Base-by-base conservation (phyloP, 2,797 vertebrate species). In the Notoglanidium macrostoma region DNA sequence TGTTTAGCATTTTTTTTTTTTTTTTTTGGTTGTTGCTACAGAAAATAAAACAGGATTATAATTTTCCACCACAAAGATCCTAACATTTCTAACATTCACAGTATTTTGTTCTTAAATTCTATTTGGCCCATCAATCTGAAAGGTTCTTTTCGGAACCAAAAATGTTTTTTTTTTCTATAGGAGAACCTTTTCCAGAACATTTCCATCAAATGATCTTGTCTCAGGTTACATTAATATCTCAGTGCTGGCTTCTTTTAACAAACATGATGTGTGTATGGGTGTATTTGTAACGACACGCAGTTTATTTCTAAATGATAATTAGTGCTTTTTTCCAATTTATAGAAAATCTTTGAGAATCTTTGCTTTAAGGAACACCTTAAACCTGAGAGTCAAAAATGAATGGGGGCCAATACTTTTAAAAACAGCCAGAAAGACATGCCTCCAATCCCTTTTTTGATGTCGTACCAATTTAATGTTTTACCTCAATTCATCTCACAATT, bases 361-460 rank as follows among this genome's bases (percentile, higher is more conserved):
- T 32, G 54, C 32, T 23, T 59, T 40, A 79, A 57, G 29, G 29
- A 35, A 78, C 9, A 55, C 14, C n/a, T 77, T 78, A 32, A 55
- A 55, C 9, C 29, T 4, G 9, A 0, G 7, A 55, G 51, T 21
- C 49, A 23, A 21, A 55, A 57, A 40, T 14, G 15, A 57, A 57
- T 21, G n/a, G 32, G 77, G 32, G 55, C 11, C 35, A 80, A 44
- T 80, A 80, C 55, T 80, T 80, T 80, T 80, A 55, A 32, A 80
- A 59, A 61, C 77, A 23, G 32, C 19, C 32, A 40, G 10, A 61
- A 40, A 44, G 32, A 23, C 55, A 23, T 32, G 19, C 54, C 54
- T 12, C 9, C 19, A 11, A 57, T 23, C 7, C 15, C 23, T 1
- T 35, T 57, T 54, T 57, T 57, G 49, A 40, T 35, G 51, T 14